These are phyloP conservation scores for Turritopsis rubra DNA, from an alignment of 30 jellyfish, hydroid and myxozoan genomes.

Conservation along the genomic window DNA sequence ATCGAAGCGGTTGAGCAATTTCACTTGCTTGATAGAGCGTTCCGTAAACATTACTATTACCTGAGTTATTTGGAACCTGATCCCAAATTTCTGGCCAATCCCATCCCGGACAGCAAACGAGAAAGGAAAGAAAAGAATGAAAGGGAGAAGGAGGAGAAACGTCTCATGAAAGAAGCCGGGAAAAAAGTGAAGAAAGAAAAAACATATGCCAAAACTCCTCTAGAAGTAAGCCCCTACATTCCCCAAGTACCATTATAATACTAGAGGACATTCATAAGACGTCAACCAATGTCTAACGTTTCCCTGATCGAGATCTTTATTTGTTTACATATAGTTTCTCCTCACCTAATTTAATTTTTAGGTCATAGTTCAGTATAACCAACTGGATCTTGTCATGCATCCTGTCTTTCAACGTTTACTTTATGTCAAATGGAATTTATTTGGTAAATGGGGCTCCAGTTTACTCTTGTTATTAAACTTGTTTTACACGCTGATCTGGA, in stretches of 20 bases:
- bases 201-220: slow-evolving; percentile 90
- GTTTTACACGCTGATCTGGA: slow-evolving; percentile 91
- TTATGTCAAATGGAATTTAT: slow-evolving; percentile 79
- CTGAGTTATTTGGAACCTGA: slow-evolving; percentile 78
- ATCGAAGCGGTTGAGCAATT: slow-evolving; percentile 98
- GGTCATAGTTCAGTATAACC: slow-evolving; percentile 91
- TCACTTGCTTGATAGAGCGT: slow-evolving; percentile 92
- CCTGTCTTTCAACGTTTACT: slow-evolving; percentile 91
- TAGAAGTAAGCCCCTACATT: slow-evolving; percentile 53
- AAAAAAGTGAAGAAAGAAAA: slow-evolving; percentile 62
- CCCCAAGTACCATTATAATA: too few relatives aligned
- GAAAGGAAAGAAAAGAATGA: slow-evolving; percentile 76
- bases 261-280: too few relatives aligned
- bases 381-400: slow-evolving; percentile 88
- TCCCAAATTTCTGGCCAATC: slow-evolving; percentile 53
- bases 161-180: slow-evolving; percentile 82
- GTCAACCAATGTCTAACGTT: too few relatives aligned
- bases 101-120: slow-evolving; percentile 62
- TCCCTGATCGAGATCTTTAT: too few relatives aligned
- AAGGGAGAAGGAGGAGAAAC: slow-evolving; percentile 59
- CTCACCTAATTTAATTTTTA: slow-evolving; percentile 15
- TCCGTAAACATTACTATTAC: slow-evolving; percentile 91
- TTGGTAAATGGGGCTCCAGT: slow-evolving; percentile 77
- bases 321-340: not conserved
- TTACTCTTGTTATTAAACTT: slow-evolving; percentile 50